Conservation (phyloP, 2,113 vertebrate species). For the Mesembrinibis cayennensis region DNA sequence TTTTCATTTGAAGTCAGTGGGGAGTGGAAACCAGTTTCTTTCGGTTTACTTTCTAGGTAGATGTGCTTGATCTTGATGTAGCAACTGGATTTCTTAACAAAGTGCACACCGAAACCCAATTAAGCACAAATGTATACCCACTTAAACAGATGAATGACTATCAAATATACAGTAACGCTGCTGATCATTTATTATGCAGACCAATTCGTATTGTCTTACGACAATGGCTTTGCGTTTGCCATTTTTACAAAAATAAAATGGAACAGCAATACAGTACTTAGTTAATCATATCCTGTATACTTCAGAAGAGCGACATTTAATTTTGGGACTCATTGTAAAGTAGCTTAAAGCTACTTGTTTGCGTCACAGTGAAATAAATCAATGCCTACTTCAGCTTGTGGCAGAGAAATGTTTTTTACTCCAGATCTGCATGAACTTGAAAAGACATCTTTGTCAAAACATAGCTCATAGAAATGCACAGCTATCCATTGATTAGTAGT, state of each 20-base stretch:
- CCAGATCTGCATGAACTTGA: background rate
- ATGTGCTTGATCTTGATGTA: background rate
- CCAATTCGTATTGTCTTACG: background rate
- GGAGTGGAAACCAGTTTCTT: slow-evolving; percentile 8
- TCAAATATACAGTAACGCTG: background rate
- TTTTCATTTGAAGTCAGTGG: background rate
- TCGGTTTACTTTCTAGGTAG: slow-evolving; percentile 42
- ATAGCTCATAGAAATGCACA: background rate
- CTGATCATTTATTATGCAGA: background rate
- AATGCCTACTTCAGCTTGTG: background rate
- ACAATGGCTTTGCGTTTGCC: background rate
- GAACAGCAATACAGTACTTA: background rate
- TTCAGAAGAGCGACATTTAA: background rate
- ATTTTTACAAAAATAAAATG: background rate
- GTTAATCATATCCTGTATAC: background rate
- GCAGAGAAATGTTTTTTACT: background rate
- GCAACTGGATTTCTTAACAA: background rate
- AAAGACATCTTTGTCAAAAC: background rate
- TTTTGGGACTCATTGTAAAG: background rate
- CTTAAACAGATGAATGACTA: background rate
- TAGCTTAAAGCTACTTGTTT: slow-evolving; percentile 17
- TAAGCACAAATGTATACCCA: background rate
- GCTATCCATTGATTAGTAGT: background rate
- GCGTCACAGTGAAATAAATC: background rate
- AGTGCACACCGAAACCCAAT: background rate